Base-by-base conservation (phyloP, 1,140 invertebrate genomes). In the Diachasma alloeum region DNA sequence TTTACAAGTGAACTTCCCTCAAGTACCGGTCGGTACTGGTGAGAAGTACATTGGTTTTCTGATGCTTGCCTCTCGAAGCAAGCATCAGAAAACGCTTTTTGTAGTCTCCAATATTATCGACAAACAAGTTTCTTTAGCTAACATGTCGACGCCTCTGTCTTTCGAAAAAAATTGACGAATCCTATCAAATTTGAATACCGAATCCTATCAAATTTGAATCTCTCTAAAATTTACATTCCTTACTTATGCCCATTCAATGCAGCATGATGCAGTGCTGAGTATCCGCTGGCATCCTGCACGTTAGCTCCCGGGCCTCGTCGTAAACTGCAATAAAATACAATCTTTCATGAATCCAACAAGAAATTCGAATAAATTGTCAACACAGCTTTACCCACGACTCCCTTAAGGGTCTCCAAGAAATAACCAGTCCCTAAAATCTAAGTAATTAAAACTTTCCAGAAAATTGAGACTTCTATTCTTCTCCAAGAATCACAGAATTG, bases 201-300 rank as follows among this genome's bases (percentile, higher is more conserved):
- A 3, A 46, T 46, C 44, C 10, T 46, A 46, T 46, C 9, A 46
- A 46, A 63, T 42, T 46, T 68, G 4, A 31, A 19, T 9, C 6
- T 68, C 10, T 31, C 13, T 72, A 71, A 36, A 69, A 72, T 70
- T 59, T 13, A 11, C 13, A 53, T 72, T 72, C 22, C 36, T 39
- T 93, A 97, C 96, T 92, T 94, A 87, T 99, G 97, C 5, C 97
- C 97, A 89, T 98, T 97, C 42, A 99, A 91, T 68, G 97, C 95
- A 53, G 98, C 97, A 88, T 98, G 96, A 87, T 99, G 98, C 46
- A 99, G 92, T 6, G 97, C 94, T 8, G 97, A 97, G 86, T 98
- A 98, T n/a, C 97, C 97, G 87, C 95, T 97, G 81, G 93, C 93
- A 86, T 98, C 97, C 91, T 97, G 95, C 78, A 96, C 95, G 90